phyloP scores from a whole-genome alignment of 2,888 invertebrate species.

The Aspidiotus destructor region DNA sequence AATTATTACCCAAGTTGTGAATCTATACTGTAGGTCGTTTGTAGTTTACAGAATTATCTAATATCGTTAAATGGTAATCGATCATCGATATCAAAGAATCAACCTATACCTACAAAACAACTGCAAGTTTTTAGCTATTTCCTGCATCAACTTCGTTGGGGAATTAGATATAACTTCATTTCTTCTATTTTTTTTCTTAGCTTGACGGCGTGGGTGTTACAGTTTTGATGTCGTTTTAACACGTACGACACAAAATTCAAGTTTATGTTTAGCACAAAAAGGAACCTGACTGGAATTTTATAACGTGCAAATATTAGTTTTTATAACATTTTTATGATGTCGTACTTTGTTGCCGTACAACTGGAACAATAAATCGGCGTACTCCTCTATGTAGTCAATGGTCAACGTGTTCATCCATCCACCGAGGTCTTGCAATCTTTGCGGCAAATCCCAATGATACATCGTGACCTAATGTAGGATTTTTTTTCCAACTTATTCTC shows the following conservation, averaged over 20 bases:
- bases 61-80: too few relatives aligned
- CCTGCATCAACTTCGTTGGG: too few relatives aligned
- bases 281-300: neutral
- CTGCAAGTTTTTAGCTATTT: too few relatives aligned
- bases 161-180: too few relatives aligned
- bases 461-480: conserved; percentile 37
- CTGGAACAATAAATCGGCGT: conserved; percentile 49
- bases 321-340: neutral
- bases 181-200: too few relatives aligned
- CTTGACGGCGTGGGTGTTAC: too few relatives aligned
- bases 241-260: neutral
- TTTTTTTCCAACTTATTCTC: neutral
- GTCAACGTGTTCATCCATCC: conserved; percentile 59
- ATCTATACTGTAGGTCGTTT: too few relatives aligned
- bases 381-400: conserved; percentile 55
- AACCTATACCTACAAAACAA: too few relatives aligned
- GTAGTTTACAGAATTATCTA: too few relatives aligned
- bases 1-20: too few relatives aligned
- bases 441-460: conserved; percentile 59
- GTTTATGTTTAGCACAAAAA: neutral
- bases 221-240: too few relatives aligned
- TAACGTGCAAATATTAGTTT: neutral
- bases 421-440: conserved; percentile 47
- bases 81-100: too few relatives aligned
- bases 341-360: conserved; percentile 47